Percentiles rank a stretch among this genome's conserved stretches.
These are phyloP conservation scores for Cheilosia scutellata DNA, from an alignment of 2,888 invertebrate species.

Conservation along the genomic window DNA sequence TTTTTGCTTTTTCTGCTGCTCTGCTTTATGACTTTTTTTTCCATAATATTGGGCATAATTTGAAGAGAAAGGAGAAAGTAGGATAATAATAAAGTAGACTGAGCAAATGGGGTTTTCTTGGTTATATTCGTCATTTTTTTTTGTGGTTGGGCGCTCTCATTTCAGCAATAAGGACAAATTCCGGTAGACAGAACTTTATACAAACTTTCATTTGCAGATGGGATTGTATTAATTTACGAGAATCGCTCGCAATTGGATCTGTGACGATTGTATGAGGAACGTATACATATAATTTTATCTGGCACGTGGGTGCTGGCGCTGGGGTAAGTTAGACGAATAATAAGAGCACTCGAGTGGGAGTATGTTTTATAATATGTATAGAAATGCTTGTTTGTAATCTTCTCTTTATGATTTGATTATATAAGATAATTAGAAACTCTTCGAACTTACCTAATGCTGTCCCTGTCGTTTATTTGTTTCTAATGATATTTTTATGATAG, in stretches of 20 bases:
- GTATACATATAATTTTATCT: neutral
- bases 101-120: constrained; percentile 1
- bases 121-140: neutral
- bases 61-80: constrained; percentile 30
- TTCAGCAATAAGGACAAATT: constrained; percentile 37
- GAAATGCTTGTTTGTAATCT: neutral
- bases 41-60: constrained; percentile 43
- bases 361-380: too few relatives aligned
- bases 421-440: neutral
- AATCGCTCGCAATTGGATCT: neutral
- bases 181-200: constrained; percentile 30
- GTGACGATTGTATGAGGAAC: neutral
- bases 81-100: constrained; percentile 45
- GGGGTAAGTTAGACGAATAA: neutral
- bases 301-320: constrained; percentile 1
- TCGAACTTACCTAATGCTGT: neutral
- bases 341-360: neutral
- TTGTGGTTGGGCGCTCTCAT: constrained; percentile 27
- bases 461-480: too few relatives aligned
- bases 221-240: neutral
- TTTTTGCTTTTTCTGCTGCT: constrained; percentile 14
- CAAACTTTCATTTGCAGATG: neutral
- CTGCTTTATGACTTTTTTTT: constrained; percentile 50
- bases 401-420: neutral
- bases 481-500: too few relatives aligned